Evolutionary conservation across 2,888 invertebrate genomes (phyloP).

Genomic region (Tribolium freemani): DNA sequence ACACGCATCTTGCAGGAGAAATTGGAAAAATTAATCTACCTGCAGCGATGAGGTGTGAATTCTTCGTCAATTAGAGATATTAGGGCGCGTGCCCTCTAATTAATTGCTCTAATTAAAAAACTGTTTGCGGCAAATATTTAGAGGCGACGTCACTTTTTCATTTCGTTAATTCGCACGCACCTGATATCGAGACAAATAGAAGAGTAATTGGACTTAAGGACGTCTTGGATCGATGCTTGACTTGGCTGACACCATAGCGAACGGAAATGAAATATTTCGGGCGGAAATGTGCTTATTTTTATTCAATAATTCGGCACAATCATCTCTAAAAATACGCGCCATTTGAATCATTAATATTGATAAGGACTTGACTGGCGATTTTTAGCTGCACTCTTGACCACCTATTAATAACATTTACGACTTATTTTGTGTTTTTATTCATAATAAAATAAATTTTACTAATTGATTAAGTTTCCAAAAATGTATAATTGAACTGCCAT

Average conservation of each 20-base stretch:
- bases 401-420: too few species aligned
- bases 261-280: not conserved
- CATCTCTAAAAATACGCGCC: slow-evolving; percentile 19
- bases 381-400: not conserved
- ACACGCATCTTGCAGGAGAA: slow-evolving; percentile 56
- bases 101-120: slow-evolving; percentile 34
- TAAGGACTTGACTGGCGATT: not conserved
- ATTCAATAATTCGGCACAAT: slow-evolving; percentile 8
- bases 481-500: not conserved
- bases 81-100: slow-evolving; percentile 3
- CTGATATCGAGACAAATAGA: not conserved
- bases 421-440: too few species aligned
- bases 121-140: slow-evolving; percentile 12
- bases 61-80: slow-evolving; percentile 2
- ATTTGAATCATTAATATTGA: slow-evolving; percentile 17
- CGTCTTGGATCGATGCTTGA: not conserved
- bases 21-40: slow-evolving; percentile 46
- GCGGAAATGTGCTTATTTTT: slow-evolving; percentile 1
- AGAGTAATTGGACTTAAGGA: not conserved
- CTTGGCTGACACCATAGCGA: not conserved
- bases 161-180: slow-evolving; percentile 3
- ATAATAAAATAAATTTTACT: too few species aligned
- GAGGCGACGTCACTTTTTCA: slow-evolving; percentile 2
- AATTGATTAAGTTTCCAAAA: too few species aligned
- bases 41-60: slow-evolving; percentile 13